Base-by-base conservation (phyloP, 2,113 vertebrate genomes). In the Choloepus hoffmanni region DNA sequence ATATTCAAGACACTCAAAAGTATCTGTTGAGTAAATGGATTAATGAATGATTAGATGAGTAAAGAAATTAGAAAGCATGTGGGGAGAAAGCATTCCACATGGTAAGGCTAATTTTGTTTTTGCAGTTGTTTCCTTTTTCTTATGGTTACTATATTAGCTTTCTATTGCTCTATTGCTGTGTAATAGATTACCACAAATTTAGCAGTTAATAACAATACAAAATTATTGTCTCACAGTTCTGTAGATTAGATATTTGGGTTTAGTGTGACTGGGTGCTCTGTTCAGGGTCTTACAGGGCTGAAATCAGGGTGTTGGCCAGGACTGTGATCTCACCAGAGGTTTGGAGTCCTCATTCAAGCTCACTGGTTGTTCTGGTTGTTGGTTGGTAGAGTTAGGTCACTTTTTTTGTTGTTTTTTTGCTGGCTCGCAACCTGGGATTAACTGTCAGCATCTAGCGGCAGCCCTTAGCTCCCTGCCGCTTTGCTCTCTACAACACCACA, bases 131-230 rank as follows among this genome's bases (percentile, higher is more conserved):
- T 26, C 30, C 62, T 86, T 83, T 43, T 50, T 33, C 30, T 82
- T 9, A 40, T 67, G 16, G 16, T 48, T 28, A n/a, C 28, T 68
- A 1, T 83, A 26, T 60, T 85, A 12, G 10, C 85, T 86, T 86
- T 89, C 23, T 58, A n/a, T 15, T 48, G 18, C 23, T 81, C 23
- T 58, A n/a, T 15, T 48, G 18, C 18, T 81, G 33, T 8, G 1
- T n/a, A 85, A 68, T 50, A 89, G 74, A 85, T 81, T 67, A 23
- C n/a, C 45, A 83, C 62, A 92, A 40, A 68, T 70, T 68, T 50
- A 40, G n/a, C 53, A 50, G 50, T 45, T 85, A 81, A 68, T 16
- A 72, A 63, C 23, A 88, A 19, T 0, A 30, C 30, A 60, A 78
- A 78, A 85, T 67, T 77, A 77, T 65, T 48, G 63, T 28, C 30